Percentiles rank a stretch among this genome's conserved stretches.
Conservation (phyloP, 2,888 invertebrate species). For the Electrophaes corylata region DNA sequence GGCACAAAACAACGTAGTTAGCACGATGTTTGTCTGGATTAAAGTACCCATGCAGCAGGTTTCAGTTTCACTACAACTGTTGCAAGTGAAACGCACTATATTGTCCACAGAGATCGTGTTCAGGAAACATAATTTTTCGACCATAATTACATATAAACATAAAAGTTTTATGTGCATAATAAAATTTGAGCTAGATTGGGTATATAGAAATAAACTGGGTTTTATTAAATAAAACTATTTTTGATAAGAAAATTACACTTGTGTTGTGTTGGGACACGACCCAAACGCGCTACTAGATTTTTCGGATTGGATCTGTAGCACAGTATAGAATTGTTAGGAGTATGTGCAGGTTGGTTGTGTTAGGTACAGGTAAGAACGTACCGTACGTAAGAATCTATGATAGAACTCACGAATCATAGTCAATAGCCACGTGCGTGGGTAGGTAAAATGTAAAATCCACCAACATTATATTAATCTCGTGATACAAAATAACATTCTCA, state of each 20-base stretch:
- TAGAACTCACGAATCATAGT: too few relatives aligned
- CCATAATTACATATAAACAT: slow-evolving; percentile 9
- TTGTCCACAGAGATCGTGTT: slow-evolving; percentile 42
- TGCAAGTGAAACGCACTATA: slow-evolving; percentile 52
- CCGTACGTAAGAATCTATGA: too few relatives aligned
- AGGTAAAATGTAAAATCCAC: background rate
- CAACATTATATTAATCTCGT: background rate
- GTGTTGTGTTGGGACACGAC: too few relatives aligned
- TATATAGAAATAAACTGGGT: slow-evolving; percentile 5
- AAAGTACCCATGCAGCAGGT: slow-evolving; percentile 58
- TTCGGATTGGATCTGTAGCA: too few relatives aligned
- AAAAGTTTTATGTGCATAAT: slow-evolving; percentile 15
- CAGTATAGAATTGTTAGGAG: too few relatives aligned
- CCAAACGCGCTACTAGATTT: too few relatives aligned
- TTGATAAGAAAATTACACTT: background rate
- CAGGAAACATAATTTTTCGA: slow-evolving; percentile 21
- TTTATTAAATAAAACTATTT: background rate
- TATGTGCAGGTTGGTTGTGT: too few relatives aligned
- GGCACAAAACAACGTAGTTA: slow-evolving; percentile 62
- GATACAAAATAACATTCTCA: slow-evolving; percentile 4
- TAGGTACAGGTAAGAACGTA: too few relatives aligned
- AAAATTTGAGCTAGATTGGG: background rate
- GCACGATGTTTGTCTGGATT: slow-evolving; percentile 49
- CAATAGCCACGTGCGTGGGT: too few relatives aligned
- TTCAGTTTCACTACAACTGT: slow-evolving; percentile 32